These are phyloP conservation scores for Semnornis frantzii DNA, from an alignment of 2,113 vertebrate species.

Conservation along the genomic window DNA sequence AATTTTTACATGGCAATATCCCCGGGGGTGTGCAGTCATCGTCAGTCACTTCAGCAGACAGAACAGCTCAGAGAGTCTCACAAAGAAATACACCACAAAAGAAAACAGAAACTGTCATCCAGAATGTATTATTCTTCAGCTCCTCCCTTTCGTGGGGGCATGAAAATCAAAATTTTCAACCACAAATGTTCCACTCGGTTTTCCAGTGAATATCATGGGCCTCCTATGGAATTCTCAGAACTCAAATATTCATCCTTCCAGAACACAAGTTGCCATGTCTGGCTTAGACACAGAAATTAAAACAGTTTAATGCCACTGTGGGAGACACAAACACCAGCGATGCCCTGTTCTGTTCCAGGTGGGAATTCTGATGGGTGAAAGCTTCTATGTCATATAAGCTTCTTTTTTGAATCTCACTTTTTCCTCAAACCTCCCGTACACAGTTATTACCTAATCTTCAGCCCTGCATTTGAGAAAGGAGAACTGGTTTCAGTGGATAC, in stretches of 20 bases:
- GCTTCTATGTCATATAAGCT: neutral
- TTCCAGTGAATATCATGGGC: neutral
- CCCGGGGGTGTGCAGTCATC: neutral
- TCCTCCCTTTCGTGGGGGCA: neutral
- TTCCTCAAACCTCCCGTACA: neutral
- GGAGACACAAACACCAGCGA: neutral
- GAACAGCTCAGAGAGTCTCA: neutral
- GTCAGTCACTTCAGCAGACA: constrained; percentile 25
- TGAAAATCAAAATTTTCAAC: neutral
- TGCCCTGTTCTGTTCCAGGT: neutral
- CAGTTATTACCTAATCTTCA: neutral
- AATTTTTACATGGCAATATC: constrained; percentile 41
- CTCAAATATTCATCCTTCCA: neutral
- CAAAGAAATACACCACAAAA: neutral
- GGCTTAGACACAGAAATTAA: neutral
- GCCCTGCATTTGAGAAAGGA: neutral
- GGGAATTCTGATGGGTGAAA: neutral
- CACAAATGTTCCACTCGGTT: neutral
- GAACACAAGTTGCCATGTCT: neutral
- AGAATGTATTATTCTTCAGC: neutral
- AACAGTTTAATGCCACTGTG: neutral
- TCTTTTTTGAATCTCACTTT: neutral
- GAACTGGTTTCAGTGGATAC: neutral
- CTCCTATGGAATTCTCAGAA: neutral
- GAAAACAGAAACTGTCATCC: neutral